phyloP scores from a whole-genome alignment of 2,113 vertebrate genomes.

The Ameiurus melas region DNA sequence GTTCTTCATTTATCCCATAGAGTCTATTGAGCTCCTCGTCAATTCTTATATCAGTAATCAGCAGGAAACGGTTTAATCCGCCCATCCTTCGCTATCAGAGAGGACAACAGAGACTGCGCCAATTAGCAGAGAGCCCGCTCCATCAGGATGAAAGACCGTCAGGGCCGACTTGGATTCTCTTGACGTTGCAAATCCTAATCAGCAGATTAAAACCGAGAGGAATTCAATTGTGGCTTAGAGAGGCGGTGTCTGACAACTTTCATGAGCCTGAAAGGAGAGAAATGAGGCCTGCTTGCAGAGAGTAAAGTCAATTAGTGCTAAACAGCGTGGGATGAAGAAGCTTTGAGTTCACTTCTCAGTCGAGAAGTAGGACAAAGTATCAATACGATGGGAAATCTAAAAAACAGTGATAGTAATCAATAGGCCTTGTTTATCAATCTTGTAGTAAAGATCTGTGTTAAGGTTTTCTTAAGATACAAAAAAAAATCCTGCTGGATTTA shows the following conservation, averaged over 20 bases:
- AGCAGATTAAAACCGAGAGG: constrained; percentile 38
- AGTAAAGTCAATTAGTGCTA: not conserved
- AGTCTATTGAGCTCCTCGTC: constrained; percentile 32
- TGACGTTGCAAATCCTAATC: constrained; percentile 40
- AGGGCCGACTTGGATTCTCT: constrained; percentile 44
- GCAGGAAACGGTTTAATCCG: constrained; percentile 57
- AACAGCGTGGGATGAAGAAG: not conserved
- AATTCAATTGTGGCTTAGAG: constrained; percentile 34
- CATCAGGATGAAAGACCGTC: constrained; percentile 29
- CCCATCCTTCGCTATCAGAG: constrained; percentile 55
- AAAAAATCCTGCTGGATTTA: not conserved
- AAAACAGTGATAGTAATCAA: not conserved
- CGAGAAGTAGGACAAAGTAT: not conserved
- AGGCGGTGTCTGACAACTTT: constrained; percentile 9
- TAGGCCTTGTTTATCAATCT: not conserved
- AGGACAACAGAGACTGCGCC: constrained; percentile 59
- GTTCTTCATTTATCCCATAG: constrained; percentile 12
- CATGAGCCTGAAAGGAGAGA: constrained; percentile 10
- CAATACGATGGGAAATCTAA: not conserved
- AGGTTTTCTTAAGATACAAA: no score
- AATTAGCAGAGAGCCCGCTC: constrained; percentile 51
- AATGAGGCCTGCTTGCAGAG: not conserved
- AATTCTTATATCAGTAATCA: constrained; percentile 55
- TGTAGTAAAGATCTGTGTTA: not conserved
- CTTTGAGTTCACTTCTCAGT: not conserved